phyloP scores from a whole-genome alignment of 2,113 vertebrate species.

The Gambusia holbrooki region DNA sequence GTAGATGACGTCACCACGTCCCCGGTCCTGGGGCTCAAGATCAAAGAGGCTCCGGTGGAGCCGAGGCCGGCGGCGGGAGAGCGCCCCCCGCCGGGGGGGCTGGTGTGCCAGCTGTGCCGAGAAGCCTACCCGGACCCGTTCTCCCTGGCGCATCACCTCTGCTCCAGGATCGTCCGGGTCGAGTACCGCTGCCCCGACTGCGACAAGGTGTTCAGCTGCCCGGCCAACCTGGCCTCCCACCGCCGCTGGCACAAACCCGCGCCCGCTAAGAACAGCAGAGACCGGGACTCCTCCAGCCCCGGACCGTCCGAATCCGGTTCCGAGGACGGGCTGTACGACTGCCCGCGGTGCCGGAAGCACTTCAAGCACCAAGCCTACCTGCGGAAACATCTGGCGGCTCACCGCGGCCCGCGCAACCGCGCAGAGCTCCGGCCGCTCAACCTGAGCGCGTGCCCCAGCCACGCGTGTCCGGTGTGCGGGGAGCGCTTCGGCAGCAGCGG shows the following conservation, averaged over 20 bases:
- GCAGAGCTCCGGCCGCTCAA: slow-evolving; percentile 81
- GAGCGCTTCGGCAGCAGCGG: slow-evolving; percentile 91
- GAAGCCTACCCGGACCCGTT: slow-evolving; percentile 95
- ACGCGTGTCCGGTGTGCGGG: slow-evolving; percentile 93
- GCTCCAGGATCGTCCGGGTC: slow-evolving; percentile 95
- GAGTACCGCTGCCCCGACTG: slow-evolving; percentile 98
- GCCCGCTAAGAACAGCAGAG: slow-evolving; percentile 80
- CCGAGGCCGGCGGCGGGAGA: slow-evolving; percentile 69
- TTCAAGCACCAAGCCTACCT: slow-evolving; percentile 96
- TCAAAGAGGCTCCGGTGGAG: slow-evolving; percentile 89
- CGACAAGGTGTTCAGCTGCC: slow-evolving; percentile 96
- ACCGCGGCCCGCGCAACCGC: slow-evolving; percentile 65
- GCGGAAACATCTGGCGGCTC: slow-evolving; percentile 92
- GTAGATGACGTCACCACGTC: slow-evolving; percentile 94
- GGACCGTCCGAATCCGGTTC: slow-evolving; percentile 90
- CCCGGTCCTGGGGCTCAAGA: slow-evolving; percentile 91
- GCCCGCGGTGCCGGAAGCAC: slow-evolving; percentile 91
- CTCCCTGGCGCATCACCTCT: slow-evolving; percentile 96
- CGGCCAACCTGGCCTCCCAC: slow-evolving; percentile 95
- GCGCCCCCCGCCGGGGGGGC: slow-evolving; percentile 83
- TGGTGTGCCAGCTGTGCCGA: slow-evolving; percentile 97
- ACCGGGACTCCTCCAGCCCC: slow-evolving; percentile 91
- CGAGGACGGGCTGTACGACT: slow-evolving; percentile 91
- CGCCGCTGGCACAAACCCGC: slow-evolving; percentile 95
- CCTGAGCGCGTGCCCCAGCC: slow-evolving; percentile 84